Evolutionary conservation across 2,888 invertebrate genomes (phyloP).

Genomic region (Slavum lentiscoides): DNA sequence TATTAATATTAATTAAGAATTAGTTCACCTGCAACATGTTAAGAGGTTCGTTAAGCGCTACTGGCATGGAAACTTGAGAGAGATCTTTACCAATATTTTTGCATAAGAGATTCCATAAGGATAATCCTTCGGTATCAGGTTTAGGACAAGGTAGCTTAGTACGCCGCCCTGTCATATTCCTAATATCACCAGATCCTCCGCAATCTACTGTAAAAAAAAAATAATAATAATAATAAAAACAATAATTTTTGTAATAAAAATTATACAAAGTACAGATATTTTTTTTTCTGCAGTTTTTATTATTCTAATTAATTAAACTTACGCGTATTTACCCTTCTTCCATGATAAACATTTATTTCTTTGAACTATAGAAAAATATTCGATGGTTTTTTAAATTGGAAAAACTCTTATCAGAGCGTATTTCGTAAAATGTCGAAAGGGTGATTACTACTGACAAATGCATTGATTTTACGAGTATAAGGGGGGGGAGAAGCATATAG

Average conservation of each 20-base stretch:
- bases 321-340: conserved; percentile 25
- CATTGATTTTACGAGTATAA: conserved; percentile 38
- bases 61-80: conserved; percentile 84
- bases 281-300: neutral
- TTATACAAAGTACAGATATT: neutral
- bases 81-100: conserved; percentile 85
- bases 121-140: conserved; percentile 75
- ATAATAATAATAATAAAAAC: neutral
- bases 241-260: neutral
- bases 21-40: conserved; percentile 72
- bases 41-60: conserved; percentile 81
- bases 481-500: conserved; percentile 6
- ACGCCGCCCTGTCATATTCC: conserved; percentile 64
- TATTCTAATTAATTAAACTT: conserved; percentile 7
- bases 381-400: conserved; percentile 1
- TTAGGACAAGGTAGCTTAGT: conserved; percentile 72
- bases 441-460: conserved; percentile 39
- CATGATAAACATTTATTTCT: conserved; percentile 29
- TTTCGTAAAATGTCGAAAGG: conserved; percentile 15
- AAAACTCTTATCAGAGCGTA: conserved; percentile 39
- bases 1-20: neutral
- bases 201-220: conserved; percentile 45
- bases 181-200: conserved; percentile 43
- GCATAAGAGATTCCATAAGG: conserved; percentile 77
- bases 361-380: neutral